A percentile compares a stretch with the other conserved stretches of the same genome.
These are phyloP conservation scores for Tragelaphus buxtoni DNA, from an alignment of 2,113 vertebrate genomes.

Conservation along the genomic window DNA sequence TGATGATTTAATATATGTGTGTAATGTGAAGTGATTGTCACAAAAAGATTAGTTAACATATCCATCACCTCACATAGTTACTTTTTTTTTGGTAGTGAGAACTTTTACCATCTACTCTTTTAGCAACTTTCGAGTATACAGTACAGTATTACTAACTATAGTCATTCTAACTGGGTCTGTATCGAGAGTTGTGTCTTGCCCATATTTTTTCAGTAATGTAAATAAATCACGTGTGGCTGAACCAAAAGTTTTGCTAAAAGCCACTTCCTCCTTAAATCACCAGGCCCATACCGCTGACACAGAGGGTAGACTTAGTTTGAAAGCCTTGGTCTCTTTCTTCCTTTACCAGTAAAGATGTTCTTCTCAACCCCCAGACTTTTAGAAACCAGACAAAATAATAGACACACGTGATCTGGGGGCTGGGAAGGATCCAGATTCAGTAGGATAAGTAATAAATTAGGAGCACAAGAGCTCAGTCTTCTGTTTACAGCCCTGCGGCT, in stretches of 20 bases:
- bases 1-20: not conserved
- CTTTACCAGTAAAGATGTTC: not conserved
- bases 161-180: not conserved
- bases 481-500: not conserved
- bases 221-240: not conserved
- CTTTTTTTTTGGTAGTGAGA: not conserved
- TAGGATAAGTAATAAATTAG: constrained; percentile 1
- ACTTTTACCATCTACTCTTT: not conserved
- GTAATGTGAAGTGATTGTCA: not conserved
- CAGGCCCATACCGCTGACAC: not conserved
- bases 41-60: not conserved
- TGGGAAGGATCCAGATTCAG: not conserved
- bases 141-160: not conserved
- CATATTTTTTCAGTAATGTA: not conserved
- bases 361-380: not conserved
- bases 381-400: constrained; percentile 8
- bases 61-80: not conserved
- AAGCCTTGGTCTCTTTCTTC: not conserved
- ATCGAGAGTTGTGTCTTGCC: not conserved
- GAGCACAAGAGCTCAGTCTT: not conserved
- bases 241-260: not conserved
- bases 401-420: not conserved
- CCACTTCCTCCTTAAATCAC: not conserved
- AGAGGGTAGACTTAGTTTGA: not conserved
- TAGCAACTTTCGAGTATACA: not conserved